phyloP scores from a whole-genome alignment of 2,113 vertebrate genomes.

The Poeciliopsis turrubarensis region DNA sequence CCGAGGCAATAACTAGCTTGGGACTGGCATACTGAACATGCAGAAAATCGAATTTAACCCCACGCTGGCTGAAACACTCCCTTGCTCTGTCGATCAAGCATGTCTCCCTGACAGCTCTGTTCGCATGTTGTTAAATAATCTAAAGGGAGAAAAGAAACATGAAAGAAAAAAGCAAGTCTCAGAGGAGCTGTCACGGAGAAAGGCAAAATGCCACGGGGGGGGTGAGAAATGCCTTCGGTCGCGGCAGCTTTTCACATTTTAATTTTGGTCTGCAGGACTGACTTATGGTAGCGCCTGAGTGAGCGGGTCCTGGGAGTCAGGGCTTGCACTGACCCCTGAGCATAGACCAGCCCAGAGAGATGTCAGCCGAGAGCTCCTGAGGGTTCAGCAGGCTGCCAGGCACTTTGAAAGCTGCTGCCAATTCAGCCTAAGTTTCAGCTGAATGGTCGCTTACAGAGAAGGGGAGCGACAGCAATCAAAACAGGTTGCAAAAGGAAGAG shows the following conservation, averaged over 20 bases:
- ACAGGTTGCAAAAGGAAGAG: conserved; percentile 89
- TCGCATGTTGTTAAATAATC: conserved; percentile 81
- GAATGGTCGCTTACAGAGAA: conserved; percentile 87
- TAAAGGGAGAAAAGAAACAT: conserved; percentile 76
- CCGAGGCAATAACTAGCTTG: conserved; percentile 77
- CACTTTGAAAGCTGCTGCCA: conserved; percentile 89
- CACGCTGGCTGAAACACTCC: conserved; percentile 74
- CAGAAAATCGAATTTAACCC: conserved; percentile 86
- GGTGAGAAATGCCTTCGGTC: conserved; percentile 82
- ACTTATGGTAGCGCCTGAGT: conserved; percentile 85
- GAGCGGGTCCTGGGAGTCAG: conserved; percentile 84
- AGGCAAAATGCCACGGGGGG: conserved; percentile 76
- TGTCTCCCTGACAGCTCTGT: conserved; percentile 79
- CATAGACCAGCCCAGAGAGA: conserved; percentile 83
- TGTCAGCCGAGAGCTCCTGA: conserved; percentile 85
- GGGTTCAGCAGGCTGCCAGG: conserved; percentile 88
- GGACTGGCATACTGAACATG: conserved; percentile 75
- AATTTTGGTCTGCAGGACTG: conserved; percentile 86
- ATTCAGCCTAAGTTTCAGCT: conserved; percentile 93
- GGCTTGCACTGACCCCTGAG: conserved; percentile 84
- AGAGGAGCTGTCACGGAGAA: conserved; percentile 82
- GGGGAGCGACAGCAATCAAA: conserved; percentile 86
- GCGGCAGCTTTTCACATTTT: conserved; percentile 86
- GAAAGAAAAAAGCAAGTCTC: conserved; percentile 78
- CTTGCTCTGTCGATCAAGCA: conserved; percentile 70